Conservation (phyloP, 2,888 invertebrate species). For the Drosophila siamana region DNA sequence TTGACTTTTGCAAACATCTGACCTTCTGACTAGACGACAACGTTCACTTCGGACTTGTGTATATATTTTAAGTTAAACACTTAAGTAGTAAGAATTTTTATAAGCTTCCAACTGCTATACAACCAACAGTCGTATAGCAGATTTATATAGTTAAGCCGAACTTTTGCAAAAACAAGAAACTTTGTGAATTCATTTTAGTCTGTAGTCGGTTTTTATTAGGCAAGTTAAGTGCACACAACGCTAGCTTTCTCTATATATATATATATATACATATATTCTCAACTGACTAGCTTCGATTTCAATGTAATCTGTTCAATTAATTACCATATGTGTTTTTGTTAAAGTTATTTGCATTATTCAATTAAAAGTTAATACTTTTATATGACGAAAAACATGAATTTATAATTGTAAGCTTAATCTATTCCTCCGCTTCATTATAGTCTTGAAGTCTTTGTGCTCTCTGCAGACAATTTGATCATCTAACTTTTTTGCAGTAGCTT, state of each 20-base stretch:
- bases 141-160: conserved; percentile 24
- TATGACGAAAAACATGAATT: conserved; percentile 29
- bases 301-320: conserved; percentile 42
- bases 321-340: conserved; percentile 59
- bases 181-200: conserved; percentile 55
- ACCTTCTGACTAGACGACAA: conserved; percentile 3
- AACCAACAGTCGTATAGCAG: conserved; percentile 15
- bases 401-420: background rate
- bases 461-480: background rate
- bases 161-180: conserved; percentile 58
- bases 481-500: background rate
- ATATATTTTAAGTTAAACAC: conserved; percentile 62
- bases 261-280: background rate
- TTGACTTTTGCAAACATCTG: background rate
- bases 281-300: conserved; percentile 53
- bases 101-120: conserved; percentile 63
- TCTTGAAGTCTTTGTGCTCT: no score
- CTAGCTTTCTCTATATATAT: conserved; percentile 16
- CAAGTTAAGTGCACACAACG: conserved; percentile 33
- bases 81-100: conserved; percentile 51
- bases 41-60: conserved; percentile 51
- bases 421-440: background rate
- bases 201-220: conserved; percentile 42
- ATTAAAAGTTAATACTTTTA: conserved; percentile 61
- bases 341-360: conserved; percentile 70